Base-by-base conservation (phyloP, 2,797 vertebrate genomes). In the Cyclopterus lumpus region DNA sequence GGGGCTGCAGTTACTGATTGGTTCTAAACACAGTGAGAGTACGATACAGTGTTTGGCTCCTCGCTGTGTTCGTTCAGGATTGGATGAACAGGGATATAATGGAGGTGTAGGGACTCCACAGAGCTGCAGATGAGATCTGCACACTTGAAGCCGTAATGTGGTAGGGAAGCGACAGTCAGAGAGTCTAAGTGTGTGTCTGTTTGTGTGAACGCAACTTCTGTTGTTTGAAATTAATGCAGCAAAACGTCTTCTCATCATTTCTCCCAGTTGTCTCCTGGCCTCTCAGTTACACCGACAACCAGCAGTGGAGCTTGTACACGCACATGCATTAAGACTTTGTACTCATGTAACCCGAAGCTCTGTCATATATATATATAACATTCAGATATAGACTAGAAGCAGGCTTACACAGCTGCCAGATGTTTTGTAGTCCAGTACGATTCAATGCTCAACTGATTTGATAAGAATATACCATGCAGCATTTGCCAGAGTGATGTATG, bases 1-100 rank as follows among this genome's bases (percentile, higher is more conserved):
- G 64, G 40, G 44, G 51, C 71, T 67, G 67, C 79, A 73, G 66
- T 87, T 86, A 79, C 59, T 84, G 85, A 91, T 88, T 83, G 82
- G 80, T 71, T 81, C 48, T 38, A 77, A 90, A 82, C 73, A 15
- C 77, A 81, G 73, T n/a, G 18, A 67, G 65, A 58, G 58, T 10
- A 32, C 14, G 5, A 36, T 67, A 49, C 79, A 74, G 68, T 24
- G 69, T 84, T 64, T 54, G 26, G 12, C 24, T 22, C 78, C 51
- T 38, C 1, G 9, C 67, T 81, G 76, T 66, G 74, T 72, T 59
- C 51, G 44, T 71, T 68, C 75, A 51, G 79, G 54, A 71, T 40
- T 49, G 66, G 79, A 73, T 81, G 67, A 76, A 80, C 61, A 6
- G 49, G 77, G 67, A 74, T 75, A 65, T 65, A 72, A 78, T 60